phyloP scores from a whole-genome alignment of 1,140 invertebrate genomes.

The Orussus abietinus region DNA sequence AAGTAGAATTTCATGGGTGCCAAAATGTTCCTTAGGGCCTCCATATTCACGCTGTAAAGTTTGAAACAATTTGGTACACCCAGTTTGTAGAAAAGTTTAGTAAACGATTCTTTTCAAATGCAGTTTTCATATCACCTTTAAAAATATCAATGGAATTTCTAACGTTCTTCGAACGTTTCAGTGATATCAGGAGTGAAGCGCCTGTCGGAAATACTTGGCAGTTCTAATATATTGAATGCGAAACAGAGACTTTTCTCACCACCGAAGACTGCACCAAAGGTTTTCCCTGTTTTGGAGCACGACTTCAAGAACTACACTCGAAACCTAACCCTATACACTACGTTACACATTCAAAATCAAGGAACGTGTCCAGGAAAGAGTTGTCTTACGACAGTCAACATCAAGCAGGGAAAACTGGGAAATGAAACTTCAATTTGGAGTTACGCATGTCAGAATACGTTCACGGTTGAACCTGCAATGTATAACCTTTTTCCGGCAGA shows the following conservation, averaged over 20 bases:
- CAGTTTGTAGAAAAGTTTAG: too few species aligned
- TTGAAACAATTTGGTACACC: too few species aligned
- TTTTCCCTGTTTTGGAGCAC: constrained; percentile 16
- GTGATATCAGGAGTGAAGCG: too few species aligned
- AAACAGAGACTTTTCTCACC: constrained; percentile 18
- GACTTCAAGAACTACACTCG: constrained; percentile 22
- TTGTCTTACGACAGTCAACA: constrained; percentile 60
- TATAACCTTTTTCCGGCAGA: constrained; percentile 50
- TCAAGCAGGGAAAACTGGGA: constrained; percentile 57
- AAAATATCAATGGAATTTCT: too few species aligned
- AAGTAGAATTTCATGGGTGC: too few species aligned
- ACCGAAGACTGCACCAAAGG: constrained; percentile 2
- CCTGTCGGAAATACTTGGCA: constrained; percentile 26
- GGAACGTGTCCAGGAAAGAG: constrained; percentile 61
- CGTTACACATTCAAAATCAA: constrained; percentile 60
- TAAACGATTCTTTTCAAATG: too few species aligned
- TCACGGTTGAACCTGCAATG: constrained; percentile 64
- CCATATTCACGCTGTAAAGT: too few species aligned
- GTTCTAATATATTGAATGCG: constrained; percentile 23
- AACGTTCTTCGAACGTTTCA: too few species aligned
- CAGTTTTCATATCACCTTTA: too few species aligned
- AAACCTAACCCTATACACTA: constrained; percentile 35
- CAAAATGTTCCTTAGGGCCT: too few species aligned
- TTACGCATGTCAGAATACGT: constrained; percentile 59
- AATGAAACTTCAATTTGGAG: constrained; percentile 56